Evolutionary conservation across 1,140 invertebrate species (phyloP).

Genomic region (Heliconius nattereri): DNA sequence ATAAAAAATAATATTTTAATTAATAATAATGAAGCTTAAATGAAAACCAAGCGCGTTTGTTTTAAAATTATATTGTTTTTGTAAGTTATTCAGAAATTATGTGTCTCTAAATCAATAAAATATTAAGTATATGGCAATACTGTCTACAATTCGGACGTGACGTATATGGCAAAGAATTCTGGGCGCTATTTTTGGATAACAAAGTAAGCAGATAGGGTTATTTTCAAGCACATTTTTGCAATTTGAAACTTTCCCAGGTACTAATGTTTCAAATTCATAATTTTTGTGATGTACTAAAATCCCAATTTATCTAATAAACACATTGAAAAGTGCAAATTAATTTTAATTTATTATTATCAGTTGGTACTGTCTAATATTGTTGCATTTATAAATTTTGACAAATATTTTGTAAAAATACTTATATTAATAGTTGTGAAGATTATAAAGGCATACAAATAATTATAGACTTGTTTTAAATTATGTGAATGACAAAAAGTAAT

Average conservation of each 20-base stretch:
- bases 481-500: too few relatives aligned
- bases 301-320: background rate
- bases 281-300: background rate
- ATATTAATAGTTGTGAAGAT: too few relatives aligned
- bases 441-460: too few relatives aligned
- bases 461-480: too few relatives aligned
- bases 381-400: too few relatives aligned
- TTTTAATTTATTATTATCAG: too few relatives aligned
- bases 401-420: too few relatives aligned
- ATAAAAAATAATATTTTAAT: constrained; percentile 22
- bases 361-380: too few relatives aligned
- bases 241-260: constrained; percentile 75
- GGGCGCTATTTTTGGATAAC: constrained; percentile 78
- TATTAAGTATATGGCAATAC: constrained; percentile 53
- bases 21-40: background rate
- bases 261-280: constrained; percentile 26
- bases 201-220: constrained; percentile 66
- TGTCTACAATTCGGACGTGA: constrained; percentile 59
- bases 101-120: constrained; percentile 27
- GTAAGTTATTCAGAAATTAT: constrained; percentile 16
- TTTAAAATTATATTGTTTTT: constrained; percentile 10
- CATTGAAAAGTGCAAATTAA: background rate
- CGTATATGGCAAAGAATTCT: constrained; percentile 55
- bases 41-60: background rate
- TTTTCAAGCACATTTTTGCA: constrained; percentile 78